Base-by-base conservation (phyloP, 2,888 invertebrate genomes). In the Syrphus vitripennis region DNA sequence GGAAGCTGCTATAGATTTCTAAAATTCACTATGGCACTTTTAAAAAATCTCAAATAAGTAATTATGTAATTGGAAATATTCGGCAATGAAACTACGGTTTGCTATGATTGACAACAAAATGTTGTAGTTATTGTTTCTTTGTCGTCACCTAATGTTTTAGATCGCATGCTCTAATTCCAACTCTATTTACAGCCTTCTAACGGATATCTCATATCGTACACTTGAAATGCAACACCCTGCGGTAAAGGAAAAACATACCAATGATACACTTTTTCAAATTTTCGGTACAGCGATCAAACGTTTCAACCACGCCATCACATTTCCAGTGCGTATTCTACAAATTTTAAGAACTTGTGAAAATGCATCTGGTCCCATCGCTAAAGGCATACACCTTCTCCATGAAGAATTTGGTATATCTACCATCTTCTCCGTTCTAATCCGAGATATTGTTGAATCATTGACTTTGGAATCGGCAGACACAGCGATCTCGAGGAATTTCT, bases 261-360 rank as follows among this genome's bases (percentile, higher is more conserved):
- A 95, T 81, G 95, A 95, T 88, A 95, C 95, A 14, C 94, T 97
- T 5, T 95, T 96, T 90, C 95, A 97, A 93, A 94, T 98, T 45
- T 93, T 98, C 79, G 97, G 97, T 14, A 94, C 95, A 3, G 94
- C 97, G 55, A 95, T 98, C 21, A 97, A 96, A 91, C 95, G 94
- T 67, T 97, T 97, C 91, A 97, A 96, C 90, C 97, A 98, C 92
- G 96, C 96, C 0, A 94, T 96, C 53, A 94, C 95, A 34, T 97
- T 96, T 90, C 94, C 96, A 1, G 94, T 96, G 6, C 95, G 95
- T 89, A 93, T 96, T 77, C 95, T 95, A 26, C 94, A 94, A 93
- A 94, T 94, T 16, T 77, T 93, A 3, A 89, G 92, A 3, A 90
- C 90, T 21, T 88, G 89, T 1, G 93, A 93, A 75, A 91, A 90